Percentiles rank a stretch among this genome's conserved stretches.
These are phyloP conservation scores for Gallinago media DNA, from an alignment of 2,113 vertebrate genomes.

Conservation along the genomic window DNA sequence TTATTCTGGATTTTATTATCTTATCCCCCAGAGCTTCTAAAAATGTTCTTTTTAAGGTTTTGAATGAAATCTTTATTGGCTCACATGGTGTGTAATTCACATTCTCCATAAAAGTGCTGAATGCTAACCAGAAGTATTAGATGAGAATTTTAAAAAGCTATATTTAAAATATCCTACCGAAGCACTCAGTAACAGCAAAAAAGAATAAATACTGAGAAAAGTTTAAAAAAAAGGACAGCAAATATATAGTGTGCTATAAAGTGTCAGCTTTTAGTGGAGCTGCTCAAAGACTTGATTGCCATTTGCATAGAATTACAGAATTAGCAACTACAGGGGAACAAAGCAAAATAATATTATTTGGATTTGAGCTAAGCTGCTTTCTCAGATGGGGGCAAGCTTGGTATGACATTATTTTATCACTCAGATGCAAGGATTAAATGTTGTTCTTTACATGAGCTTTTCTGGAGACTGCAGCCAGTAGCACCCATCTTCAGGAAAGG, in stretches of 20 bases:
- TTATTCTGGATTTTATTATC: slow-evolving; percentile 37
- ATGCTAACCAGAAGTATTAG: slow-evolving; percentile 19
- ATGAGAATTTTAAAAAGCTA: slow-evolving; percentile 42
- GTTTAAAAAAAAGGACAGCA: background rate
- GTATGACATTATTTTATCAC: background rate
- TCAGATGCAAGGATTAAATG: background rate
- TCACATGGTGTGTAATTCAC: slow-evolving; percentile 35
- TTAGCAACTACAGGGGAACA: background rate
- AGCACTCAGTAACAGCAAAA: background rate
- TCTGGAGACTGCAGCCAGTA: background rate
- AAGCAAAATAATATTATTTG: slow-evolving; percentile 25
- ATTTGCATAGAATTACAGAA: slow-evolving; percentile 41
- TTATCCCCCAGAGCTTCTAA: background rate
- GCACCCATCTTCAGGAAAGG: background rate
- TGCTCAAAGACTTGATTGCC: background rate
- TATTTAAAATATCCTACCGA: slow-evolving; percentile 10
- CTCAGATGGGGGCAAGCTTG: background rate
- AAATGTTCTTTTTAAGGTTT: slow-evolving; percentile 46
- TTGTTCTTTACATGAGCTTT: background rate
- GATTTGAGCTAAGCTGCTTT: slow-evolving; percentile 31
- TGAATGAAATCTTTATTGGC: slow-evolving; percentile 63
- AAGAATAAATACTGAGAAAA: background rate
- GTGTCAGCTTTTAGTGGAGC: background rate
- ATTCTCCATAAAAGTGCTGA: slow-evolving; percentile 22
- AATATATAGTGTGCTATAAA: background rate